Conservation (phyloP, 1,140 invertebrate species). For the Trichonephila clavata region DNA sequence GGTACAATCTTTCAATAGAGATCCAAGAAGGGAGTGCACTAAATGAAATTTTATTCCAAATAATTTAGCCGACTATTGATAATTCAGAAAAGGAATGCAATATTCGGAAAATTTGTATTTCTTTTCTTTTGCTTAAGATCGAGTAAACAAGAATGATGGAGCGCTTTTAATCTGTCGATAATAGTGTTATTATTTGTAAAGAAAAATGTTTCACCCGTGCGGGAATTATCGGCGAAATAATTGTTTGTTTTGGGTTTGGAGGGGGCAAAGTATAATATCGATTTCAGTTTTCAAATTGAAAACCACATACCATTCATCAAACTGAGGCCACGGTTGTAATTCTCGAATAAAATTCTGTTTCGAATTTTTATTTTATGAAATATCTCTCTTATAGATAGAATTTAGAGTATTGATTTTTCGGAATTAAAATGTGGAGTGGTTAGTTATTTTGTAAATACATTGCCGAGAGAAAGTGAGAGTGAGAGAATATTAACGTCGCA, state of each 20-base stretch:
- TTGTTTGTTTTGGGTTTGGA: slow-evolving; percentile 27
- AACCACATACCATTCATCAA: slow-evolving; percentile 17
- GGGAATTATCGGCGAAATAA: slow-evolving; percentile 49
- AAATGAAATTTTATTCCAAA: slow-evolving; percentile 65
- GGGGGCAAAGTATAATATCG: not conserved
- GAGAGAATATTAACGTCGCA: no score
- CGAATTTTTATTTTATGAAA: not conserved
- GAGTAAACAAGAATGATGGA: slow-evolving; percentile 8
- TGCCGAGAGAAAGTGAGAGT: no score
- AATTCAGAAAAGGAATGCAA: slow-evolving; percentile 1
- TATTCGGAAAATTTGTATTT: not conserved
- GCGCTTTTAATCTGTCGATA: slow-evolving; percentile 46
- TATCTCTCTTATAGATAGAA: not conserved
- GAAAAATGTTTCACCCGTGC: slow-evolving; percentile 26
- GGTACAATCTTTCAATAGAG: slow-evolving; percentile 22
- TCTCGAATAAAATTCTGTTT: not conserved
- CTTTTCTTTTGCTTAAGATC: not conserved
- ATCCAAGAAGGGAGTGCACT: not conserved
- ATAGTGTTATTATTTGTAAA: slow-evolving; percentile 47
- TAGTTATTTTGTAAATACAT: not conserved
- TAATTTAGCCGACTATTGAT: slow-evolving; percentile 51
- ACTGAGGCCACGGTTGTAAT: not conserved
- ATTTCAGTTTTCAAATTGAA: slow-evolving; percentile 45
- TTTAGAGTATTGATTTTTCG: not conserved
- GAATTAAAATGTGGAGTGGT: not conserved